These are phyloP conservation scores for Podilymbus podiceps DNA, from an alignment of 2,113 vertebrate species.

Conservation along the genomic window DNA sequence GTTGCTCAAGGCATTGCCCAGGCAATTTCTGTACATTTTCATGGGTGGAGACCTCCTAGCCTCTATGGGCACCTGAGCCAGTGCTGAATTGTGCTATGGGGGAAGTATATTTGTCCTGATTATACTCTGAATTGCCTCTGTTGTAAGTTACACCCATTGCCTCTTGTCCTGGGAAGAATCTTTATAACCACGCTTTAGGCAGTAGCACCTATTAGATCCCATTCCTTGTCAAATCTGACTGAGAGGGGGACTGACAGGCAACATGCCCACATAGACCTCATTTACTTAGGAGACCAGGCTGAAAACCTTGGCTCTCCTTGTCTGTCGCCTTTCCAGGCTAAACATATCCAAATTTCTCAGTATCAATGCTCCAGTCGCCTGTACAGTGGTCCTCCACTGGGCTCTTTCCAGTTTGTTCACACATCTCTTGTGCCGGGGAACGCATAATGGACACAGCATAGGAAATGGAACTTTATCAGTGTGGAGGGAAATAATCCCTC, in stretches of 20 bases:
- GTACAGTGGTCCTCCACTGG: background rate
- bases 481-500: background rate
- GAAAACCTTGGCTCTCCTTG: background rate
- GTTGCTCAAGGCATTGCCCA: background rate
- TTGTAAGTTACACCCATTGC: background rate
- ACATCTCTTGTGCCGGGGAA: background rate
- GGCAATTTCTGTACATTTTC: background rate
- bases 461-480: background rate
- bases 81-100: background rate
- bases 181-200: background rate
- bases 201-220: background rate
- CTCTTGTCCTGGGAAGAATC: background rate
- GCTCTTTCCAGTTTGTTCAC: background rate
- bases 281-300: background rate
- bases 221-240: background rate
- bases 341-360: background rate
- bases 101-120: background rate
- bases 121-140: background rate
- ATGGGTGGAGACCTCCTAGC: background rate
- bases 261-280: background rate
- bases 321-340: background rate
- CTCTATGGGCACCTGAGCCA: background rate
- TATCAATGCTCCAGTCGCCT: background rate
- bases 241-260: background rate
- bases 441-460: accelerated